Conservation (phyloP, 1,140 invertebrate genomes). For the Drosophila eugracilis region DNA sequence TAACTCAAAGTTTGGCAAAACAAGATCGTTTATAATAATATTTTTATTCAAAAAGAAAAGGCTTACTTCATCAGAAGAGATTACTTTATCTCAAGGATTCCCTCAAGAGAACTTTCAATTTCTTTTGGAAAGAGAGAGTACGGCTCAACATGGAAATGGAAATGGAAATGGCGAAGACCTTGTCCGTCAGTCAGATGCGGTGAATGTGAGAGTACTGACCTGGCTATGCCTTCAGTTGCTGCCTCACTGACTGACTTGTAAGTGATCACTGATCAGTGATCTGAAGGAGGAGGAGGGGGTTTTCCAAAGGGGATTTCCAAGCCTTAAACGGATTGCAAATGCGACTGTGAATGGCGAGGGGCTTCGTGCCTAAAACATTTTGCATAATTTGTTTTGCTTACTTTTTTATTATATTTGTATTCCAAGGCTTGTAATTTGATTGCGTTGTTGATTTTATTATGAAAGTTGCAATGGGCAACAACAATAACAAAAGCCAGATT, state of each 20-base stretch:
- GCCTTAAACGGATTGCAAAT: conserved; percentile 57
- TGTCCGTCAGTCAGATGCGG: conserved; percentile 52
- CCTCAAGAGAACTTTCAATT: conserved; percentile 64
- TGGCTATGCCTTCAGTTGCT: conserved; percentile 21
- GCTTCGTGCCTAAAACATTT: conserved; percentile 64
- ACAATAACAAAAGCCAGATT: conserved; percentile 43
- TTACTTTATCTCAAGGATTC: neutral
- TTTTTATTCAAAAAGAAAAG: neutral
- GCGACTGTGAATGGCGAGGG: conserved; percentile 25
- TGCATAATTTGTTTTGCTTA: conserved; percentile 66
- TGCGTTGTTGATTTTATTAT: conserved; percentile 72
- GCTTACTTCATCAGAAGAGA: neutral
- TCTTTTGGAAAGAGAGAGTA: conserved; percentile 44
- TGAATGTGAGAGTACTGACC: conserved; percentile 61
- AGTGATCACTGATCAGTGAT: conserved; percentile 16
- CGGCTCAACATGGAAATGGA: conserved; percentile 30
- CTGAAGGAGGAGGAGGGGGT: conserved; percentile 3
- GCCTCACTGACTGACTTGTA: conserved; percentile 26
- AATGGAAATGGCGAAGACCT: conserved; percentile 56
- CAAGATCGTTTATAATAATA: neutral
- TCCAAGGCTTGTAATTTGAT: conserved; percentile 57
- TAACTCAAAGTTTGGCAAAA: conserved; percentile 16
- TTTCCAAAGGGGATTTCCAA: conserved; percentile 1
- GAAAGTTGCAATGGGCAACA: conserved; percentile 70
- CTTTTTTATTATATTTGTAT: conserved; percentile 48